phyloP scores from a whole-genome alignment of 2,888 invertebrate genomes.

The Acronicta leporina region DNA sequence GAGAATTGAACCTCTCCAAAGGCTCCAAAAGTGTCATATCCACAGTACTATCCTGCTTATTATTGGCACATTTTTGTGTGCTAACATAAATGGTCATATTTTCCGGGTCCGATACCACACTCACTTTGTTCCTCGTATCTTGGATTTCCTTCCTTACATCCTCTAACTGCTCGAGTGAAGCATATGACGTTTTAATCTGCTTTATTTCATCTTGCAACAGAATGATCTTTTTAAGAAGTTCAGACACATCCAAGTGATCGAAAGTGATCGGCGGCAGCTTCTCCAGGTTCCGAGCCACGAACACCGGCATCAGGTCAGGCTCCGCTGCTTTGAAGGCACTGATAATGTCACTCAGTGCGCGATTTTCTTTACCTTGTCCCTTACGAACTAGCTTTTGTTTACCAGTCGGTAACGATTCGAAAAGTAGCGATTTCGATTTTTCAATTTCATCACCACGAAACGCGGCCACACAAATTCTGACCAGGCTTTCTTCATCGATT shows the following conservation, averaged over 20 bases:
- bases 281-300: background rate
- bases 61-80: no score
- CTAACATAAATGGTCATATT: no score
- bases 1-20: no score
- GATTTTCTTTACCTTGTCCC: background rate
- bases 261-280: background rate
- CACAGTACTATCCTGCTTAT: no score
- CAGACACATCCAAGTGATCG: background rate
- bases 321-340: conserved; percentile 5
- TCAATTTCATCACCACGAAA: background rate
- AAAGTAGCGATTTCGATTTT: background rate
- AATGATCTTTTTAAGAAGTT: background rate
- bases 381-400: background rate
- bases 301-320: conserved; percentile 1
- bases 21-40: no score
- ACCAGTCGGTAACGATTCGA: background rate
- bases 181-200: background rate
- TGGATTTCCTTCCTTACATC: no score
- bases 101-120: no score
- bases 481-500: conserved; percentile 4
- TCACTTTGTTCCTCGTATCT: no score
- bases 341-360: conserved; percentile 1
- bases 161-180: no score
- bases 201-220: background rate
- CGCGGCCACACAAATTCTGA: background rate